Conservation (phyloP, 37 sponge, comb jelly and placozoan species). For the Crambe crambe region DNA sequence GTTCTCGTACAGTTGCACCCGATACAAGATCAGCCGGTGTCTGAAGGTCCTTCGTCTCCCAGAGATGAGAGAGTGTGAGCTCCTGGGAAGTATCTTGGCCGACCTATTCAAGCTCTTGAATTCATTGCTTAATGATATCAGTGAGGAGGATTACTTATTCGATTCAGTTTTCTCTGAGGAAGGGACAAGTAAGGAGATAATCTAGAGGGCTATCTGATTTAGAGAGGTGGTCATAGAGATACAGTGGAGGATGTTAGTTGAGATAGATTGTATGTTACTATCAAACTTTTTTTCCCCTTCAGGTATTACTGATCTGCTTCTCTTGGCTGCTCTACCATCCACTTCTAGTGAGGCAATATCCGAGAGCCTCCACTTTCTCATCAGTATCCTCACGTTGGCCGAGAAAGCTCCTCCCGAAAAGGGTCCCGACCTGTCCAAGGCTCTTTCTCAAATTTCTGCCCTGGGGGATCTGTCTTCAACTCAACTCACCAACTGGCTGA, state of each 20-base stretch:
- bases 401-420: conserved; percentile 9
- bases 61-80: conserved; percentile 9
- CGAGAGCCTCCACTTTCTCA: conserved; percentile 37
- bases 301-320: conserved; percentile 17
- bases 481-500: conserved; percentile 39
- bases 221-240: too few species aligned
- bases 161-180: neutral
- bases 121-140: conserved; percentile 26
- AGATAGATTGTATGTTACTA: too few species aligned
- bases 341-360: conserved; percentile 13
- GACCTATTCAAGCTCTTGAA: conserved; percentile 29
- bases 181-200: conserved; percentile 2
- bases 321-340: conserved; percentile 17
- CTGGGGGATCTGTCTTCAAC: neutral
- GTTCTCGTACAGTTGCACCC: conserved; percentile 8
- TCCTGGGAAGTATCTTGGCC: conserved; percentile 40
- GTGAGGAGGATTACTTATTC: neutral
- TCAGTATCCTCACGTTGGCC: neutral
- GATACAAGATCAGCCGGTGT: conserved; percentile 21
- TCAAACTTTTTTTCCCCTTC: neutral
- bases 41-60: conserved; percentile 11
- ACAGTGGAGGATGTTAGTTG: too few species aligned
- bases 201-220: too few species aligned
- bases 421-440: neutral
- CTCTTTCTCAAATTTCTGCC: neutral